Base-by-base conservation (phyloP, 2,797 vertebrate species). In the Sebastes nivosus region DNA sequence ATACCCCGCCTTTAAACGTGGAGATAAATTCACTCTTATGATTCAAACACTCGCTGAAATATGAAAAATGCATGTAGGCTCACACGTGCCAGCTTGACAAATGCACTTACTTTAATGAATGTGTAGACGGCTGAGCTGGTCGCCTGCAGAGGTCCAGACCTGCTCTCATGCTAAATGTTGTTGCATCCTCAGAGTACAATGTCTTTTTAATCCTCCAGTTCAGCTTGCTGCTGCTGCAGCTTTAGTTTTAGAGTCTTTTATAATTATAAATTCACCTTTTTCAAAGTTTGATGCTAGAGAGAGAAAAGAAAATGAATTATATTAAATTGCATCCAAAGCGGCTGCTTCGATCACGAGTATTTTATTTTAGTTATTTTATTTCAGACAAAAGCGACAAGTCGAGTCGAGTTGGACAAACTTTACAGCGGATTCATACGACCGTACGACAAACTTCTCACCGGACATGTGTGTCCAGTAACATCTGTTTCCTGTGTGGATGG, bases 1-100 rank as follows among this genome's bases (percentile, higher is more conserved):
- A 36, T 54, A 77, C 65, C 66, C 71, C 68, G 10, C 67, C 63
- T 80, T 74, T 75, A 81, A 81, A 64, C 64, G 58, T 71, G 57
- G 60, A 67, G 12, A 68, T 77, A 54, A 71, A 78, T 71, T 59
- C 72, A 77, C 72, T 64, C 20, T 42, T 5, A n/a, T 64, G 72
- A 76, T 72, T 76, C 25, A 79, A 54, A 36, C 52, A 27, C 38
- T 73, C 27, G 57, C 38, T 71, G 55, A 72, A 67, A 58, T 32
- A 72, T 65, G 13, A 79, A 22, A 38, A 55, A 36, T 29, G n/a
- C 32, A 54, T 20, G 27, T 57, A 76, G 59, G 22, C 55, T 79
- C 25, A 25, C 18, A 54, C 0, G 5, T 61, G 20, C 36, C 65
- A 79, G 65, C 57, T 67, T 46, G 29, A 72, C 10, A 27, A 38